Percentiles rank a stretch among this genome's conserved stretches.
Conservation (phyloP, 2,888 invertebrate genomes). For the Odontomyia ornata region DNA sequence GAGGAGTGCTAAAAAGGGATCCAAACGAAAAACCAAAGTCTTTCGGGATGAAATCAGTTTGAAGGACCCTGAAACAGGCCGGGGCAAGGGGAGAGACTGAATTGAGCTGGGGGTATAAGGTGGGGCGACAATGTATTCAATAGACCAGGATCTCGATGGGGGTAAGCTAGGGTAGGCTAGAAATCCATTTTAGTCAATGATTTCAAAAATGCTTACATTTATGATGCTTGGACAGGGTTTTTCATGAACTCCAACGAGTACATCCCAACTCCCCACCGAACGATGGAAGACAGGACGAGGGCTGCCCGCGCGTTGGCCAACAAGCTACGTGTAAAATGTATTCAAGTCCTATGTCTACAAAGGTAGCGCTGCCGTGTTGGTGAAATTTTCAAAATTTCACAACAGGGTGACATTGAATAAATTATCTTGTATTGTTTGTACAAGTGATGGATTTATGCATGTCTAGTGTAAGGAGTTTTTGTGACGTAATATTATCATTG, state of each 20-base stretch:
- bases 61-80: background rate
- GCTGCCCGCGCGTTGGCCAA: background rate
- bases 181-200: constrained; percentile 31
- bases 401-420: constrained; percentile 24
- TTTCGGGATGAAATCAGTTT: constrained; percentile 18
- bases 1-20: background rate
- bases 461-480: background rate
- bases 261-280: background rate
- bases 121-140: background rate
- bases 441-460: constrained; percentile 34
- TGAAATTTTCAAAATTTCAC: constrained; percentile 4
- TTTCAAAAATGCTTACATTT: constrained; percentile 17
- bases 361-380: background rate
- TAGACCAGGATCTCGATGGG: background rate
- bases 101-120: background rate
- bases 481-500: background rate
- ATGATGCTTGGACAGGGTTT: constrained; percentile 8
- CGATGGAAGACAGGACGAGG: background rate
- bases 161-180: too few relatives aligned
- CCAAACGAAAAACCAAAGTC: background rate
- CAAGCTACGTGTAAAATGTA: background rate
- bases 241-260: background rate
- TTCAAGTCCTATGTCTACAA: constrained; percentile 33
- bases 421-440: constrained; percentile 27
- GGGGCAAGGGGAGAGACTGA: background rate